Evolutionary conservation across 2,888 invertebrate species (phyloP).

Genomic region (Rugalucina vietnamica): DNA sequence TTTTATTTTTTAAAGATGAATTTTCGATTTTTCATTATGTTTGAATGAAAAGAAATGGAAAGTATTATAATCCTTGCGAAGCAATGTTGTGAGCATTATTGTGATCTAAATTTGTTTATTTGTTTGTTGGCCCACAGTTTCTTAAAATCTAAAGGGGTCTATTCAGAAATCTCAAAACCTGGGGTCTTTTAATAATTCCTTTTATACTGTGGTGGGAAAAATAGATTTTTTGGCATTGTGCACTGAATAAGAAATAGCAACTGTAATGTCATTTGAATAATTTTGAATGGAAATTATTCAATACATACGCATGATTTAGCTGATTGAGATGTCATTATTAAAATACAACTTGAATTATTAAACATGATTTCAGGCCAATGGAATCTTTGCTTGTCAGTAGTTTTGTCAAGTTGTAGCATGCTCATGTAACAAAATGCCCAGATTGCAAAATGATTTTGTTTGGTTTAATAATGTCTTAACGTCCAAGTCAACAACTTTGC

Average conservation of each 20-base stretch:
- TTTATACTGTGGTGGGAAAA: conserved; percentile 10
- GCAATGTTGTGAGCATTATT: background rate
- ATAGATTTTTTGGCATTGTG: conserved; percentile 12
- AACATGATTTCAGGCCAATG: too few relatives aligned
- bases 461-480: background rate
- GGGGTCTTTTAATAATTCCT: conserved; percentile 1
- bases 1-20: conserved; percentile 1
- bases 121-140: conserved; percentile 7
- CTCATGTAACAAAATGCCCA: background rate
- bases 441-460: background rate
- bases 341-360: too few relatives aligned
- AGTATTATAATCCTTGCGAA: conserved; percentile 5
- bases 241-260: conserved; percentile 6
- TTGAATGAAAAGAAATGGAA: background rate
- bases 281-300: background rate
- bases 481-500: too few relatives aligned
- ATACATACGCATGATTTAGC: background rate
- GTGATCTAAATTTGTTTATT: conserved; percentile 11
- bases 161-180: conserved; percentile 3
- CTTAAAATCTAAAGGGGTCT: background rate
- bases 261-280: conserved; percentile 4
- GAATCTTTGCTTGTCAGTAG: too few relatives aligned
- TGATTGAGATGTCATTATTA: background rate
- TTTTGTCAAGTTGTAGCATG: too few relatives aligned
- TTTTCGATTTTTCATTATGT: background rate